These are phyloP conservation scores for Micromys minutus DNA, from an alignment of 2,113 vertebrate genomes.

Conservation along the genomic window DNA sequence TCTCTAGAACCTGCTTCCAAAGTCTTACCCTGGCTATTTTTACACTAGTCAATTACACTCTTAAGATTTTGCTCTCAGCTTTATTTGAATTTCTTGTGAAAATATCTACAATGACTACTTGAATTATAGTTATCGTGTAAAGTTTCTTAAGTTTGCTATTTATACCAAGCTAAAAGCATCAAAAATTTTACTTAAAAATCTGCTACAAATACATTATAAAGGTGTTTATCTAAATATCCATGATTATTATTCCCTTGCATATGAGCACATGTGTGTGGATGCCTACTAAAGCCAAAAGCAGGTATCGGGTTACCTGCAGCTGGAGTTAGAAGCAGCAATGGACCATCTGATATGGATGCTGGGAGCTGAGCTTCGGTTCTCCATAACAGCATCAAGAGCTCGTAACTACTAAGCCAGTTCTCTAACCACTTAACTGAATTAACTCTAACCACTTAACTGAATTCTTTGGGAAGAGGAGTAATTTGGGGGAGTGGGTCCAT, in stretches of 20 bases:
- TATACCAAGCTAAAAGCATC: neutral
- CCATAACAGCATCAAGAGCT: neutral
- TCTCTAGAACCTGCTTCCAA: slow-evolving; percentile 13
- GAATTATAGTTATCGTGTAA: neutral
- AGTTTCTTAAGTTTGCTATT: neutral
- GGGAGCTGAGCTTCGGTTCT: neutral
- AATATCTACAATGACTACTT: neutral
- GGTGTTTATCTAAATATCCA: neutral
- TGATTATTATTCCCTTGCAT: neutral
- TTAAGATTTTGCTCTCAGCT: neutral
- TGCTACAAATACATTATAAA: neutral
- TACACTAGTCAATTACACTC: neutral
- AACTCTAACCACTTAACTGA: neutral
- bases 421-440: neutral
- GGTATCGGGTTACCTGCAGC: neutral
- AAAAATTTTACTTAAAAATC: neutral
- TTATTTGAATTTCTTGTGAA: neutral
- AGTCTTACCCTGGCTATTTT: neutral
- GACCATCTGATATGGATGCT: neutral
- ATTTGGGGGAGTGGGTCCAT: neutral
- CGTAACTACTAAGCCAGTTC: neutral
- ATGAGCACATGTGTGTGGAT: neutral
- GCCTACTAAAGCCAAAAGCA: neutral
- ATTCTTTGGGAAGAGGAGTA: neutral
- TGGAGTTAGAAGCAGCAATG: neutral